Evolutionary conservation across 2,888 invertebrate genomes (phyloP).

Genomic region (Pseudoips prasinana): DNA sequence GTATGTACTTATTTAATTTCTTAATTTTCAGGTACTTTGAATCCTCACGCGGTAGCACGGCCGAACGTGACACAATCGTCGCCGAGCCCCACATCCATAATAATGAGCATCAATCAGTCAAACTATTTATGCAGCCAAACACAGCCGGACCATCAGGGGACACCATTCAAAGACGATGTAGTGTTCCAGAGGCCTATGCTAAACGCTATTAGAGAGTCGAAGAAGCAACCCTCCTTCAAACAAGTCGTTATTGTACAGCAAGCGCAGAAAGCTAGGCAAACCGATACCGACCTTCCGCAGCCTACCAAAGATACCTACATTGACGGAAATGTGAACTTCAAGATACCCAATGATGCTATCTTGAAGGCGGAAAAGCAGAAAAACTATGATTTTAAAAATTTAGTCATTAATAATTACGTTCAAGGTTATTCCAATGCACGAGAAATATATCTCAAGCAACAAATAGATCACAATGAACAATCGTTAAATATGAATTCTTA

Average conservation of each 20-base stretch:
- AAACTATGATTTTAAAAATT: slow-evolving; percentile 57
- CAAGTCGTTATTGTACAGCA: slow-evolving; percentile 58
- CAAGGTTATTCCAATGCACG: slow-evolving; percentile 34
- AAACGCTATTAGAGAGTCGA: slow-evolving; percentile 23
- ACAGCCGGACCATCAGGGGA: slow-evolving; percentile 36
- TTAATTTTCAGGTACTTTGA: slow-evolving; percentile 47
- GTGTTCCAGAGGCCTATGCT: slow-evolving; percentile 47
- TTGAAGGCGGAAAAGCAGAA: slow-evolving; percentile 35
- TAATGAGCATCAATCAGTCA: slow-evolving; percentile 72
- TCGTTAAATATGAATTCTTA: slow-evolving; percentile 40
- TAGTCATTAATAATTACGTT: slow-evolving; percentile 48
- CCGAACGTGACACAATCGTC: slow-evolving; percentile 67
- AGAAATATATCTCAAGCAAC: too few relatives aligned
- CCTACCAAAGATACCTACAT: slow-evolving; percentile 28
- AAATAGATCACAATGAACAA: too few relatives aligned
- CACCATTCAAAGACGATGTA: slow-evolving; percentile 33
- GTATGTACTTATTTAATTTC: too few relatives aligned
- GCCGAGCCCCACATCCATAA: slow-evolving; percentile 75
- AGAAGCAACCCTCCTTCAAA: slow-evolving; percentile 46
- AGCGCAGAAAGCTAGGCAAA: slow-evolving; percentile 29
- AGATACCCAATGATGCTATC: slow-evolving; percentile 25
- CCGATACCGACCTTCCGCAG: slow-evolving; percentile 15
- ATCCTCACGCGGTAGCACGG: slow-evolving; percentile 53
- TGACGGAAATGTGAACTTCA: slow-evolving; percentile 36
- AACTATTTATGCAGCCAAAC: slow-evolving; percentile 68